phyloP scores from a whole-genome alignment of 2,888 invertebrate genomes.

The Pyrrhosoma nymphula region DNA sequence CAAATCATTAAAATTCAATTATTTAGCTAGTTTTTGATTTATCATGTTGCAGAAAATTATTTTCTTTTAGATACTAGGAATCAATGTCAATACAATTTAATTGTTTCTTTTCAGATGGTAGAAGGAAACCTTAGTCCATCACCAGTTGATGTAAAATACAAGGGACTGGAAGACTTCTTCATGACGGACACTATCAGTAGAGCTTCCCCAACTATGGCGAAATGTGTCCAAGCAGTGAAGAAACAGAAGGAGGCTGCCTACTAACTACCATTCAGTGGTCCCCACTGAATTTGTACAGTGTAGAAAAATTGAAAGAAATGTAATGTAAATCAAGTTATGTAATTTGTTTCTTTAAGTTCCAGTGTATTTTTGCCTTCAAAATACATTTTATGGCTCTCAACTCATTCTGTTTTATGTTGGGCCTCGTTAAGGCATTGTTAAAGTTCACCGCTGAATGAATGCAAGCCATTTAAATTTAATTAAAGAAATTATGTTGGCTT shows the following conservation, averaged over 20 bases:
- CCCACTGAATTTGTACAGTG: slow-evolving; percentile 1
- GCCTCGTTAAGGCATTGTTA: neutral
- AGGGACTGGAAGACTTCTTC: slow-evolving; percentile 90
- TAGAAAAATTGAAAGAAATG: neutral
- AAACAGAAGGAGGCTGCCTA: slow-evolving; percentile 82
- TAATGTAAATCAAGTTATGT: neutral
- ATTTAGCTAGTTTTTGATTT: too few relatives aligned
- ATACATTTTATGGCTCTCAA: neutral
- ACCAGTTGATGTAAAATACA: slow-evolving; percentile 85
- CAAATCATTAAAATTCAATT: too few relatives aligned
- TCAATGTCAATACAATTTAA: neutral
- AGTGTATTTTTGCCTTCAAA: neutral
- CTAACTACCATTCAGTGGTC: slow-evolving; percentile 69
- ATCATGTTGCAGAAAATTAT: too few relatives aligned
- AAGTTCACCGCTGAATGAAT: neutral
- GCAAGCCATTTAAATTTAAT: neutral
- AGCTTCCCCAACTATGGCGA: slow-evolving; percentile 99
- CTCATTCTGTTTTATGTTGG: neutral
- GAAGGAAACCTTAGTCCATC: slow-evolving; percentile 52
- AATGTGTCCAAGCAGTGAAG: slow-evolving; percentile 94
- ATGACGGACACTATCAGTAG: slow-evolving; percentile 98
- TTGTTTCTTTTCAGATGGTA: slow-evolving; percentile 5
- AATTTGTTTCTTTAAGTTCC: neutral
- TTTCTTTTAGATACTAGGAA: too few relatives aligned
- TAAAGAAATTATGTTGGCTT: neutral